Evolutionary conservation across 2,113 vertebrate species (phyloP).

Genomic region (Notechis scutatus): DNA sequence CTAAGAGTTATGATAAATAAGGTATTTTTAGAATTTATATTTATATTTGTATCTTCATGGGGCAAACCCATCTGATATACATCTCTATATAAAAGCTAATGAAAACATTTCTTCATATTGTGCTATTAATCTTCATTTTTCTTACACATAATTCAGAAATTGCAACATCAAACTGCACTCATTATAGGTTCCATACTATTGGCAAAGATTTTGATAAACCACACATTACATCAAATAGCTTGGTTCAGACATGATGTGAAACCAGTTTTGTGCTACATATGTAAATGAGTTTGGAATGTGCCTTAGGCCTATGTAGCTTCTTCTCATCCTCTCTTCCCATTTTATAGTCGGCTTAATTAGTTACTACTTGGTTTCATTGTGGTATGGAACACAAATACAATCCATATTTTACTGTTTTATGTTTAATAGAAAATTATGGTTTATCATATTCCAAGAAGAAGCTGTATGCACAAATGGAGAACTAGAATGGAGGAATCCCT

Average conservation of each 20-base stretch:
- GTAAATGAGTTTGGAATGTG: not conserved
- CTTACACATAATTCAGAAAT: not conserved
- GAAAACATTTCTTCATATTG: not conserved
- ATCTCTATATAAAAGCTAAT: not conserved
- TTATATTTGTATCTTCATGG: not conserved
- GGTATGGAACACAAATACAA: not conserved
- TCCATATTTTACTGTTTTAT: not conserved
- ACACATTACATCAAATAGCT: not conserved
- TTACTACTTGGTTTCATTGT: not conserved
- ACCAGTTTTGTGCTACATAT: not conserved
- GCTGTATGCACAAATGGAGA: not conserved
- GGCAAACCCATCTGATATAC: not conserved
- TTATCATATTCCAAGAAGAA: not conserved
- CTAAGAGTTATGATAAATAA: not conserved
- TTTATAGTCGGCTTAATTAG: not conserved
- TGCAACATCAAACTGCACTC: not conserved
- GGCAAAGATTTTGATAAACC: not conserved
- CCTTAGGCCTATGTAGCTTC: not conserved
- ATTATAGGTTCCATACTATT: not conserved
- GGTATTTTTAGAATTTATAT: not conserved
- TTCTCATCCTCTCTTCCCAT: not conserved
- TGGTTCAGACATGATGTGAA: not conserved
- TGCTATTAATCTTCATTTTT: not conserved
- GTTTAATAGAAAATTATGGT: not conserved
- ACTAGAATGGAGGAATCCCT: not conserved